phyloP scores from a whole-genome alignment of 1,140 invertebrate genomes.

The Campodea augens region DNA sequence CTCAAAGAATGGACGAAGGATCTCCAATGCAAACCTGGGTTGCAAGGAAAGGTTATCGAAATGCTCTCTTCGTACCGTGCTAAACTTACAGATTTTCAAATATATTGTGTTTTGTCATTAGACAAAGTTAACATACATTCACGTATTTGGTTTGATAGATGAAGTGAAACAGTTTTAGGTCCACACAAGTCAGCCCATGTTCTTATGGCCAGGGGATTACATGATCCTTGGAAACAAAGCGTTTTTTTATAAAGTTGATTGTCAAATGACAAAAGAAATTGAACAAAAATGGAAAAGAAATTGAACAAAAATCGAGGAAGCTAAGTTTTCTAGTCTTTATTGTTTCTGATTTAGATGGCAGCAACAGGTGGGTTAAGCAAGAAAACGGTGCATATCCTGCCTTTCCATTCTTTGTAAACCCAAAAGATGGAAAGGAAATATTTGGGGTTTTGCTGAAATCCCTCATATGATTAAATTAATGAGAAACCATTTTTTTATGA shows the following conservation, averaged over 20 bases:
- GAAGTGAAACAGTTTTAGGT: slow-evolving; percentile 4
- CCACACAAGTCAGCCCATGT: slow-evolving; percentile 6
- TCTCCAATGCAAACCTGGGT: too few relatives aligned
- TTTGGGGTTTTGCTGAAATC: slow-evolving; percentile 12
- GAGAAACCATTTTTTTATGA: slow-evolving; percentile 13
- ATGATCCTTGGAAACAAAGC: slow-evolving; percentile 6
- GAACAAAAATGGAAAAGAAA: slow-evolving; percentile 4
- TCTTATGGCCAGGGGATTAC: slow-evolving; percentile 3
- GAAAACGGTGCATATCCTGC: neutral
- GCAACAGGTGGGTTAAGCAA: too few relatives aligned
- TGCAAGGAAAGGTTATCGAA: neutral
- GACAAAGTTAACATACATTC: slow-evolving; percentile 9
- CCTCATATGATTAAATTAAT: slow-evolving; percentile 14
- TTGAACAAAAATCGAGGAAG: neutral
- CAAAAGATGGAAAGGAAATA: slow-evolving; percentile 4
- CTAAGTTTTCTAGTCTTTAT: neutral
- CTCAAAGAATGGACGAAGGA: slow-evolving; percentile 7
- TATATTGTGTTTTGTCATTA: slow-evolving; percentile 4
- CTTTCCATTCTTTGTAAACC: slow-evolving; percentile 8
- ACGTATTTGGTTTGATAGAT: neutral
- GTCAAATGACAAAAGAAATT: too few relatives aligned
- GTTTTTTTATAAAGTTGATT: slow-evolving; percentile 9
- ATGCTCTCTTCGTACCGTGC: neutral
- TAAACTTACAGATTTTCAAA: neutral
- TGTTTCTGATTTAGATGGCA: slow-evolving; percentile 5